Conservation (phyloP, 2,888 invertebrate species). For the Ennomos erosarius region DNA sequence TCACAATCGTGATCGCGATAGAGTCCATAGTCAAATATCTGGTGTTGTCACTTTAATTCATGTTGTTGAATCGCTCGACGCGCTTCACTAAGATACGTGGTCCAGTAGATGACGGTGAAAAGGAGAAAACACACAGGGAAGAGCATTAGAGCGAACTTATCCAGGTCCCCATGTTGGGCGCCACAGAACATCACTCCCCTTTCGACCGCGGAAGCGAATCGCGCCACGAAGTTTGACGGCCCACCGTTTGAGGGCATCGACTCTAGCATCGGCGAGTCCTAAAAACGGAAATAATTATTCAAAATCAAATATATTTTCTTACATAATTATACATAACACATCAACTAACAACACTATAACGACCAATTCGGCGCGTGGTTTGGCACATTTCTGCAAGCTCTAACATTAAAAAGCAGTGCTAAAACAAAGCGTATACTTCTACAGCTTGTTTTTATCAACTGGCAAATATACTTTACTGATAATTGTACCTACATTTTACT, state of each 20-base stretch:
- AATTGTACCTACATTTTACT: no score
- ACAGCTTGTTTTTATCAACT: no score
- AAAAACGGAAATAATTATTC: constrained; percentile 36
- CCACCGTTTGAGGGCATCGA: constrained; percentile 62
- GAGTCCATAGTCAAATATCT: constrained; percentile 30
- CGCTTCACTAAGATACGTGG: constrained; percentile 86
- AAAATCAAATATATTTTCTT: constrained; percentile 8
- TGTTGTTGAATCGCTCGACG: constrained; percentile 54
- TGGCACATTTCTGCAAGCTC: constrained; percentile 15
- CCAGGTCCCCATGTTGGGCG: constrained; percentile 85
- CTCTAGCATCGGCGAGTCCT: constrained; percentile 80
- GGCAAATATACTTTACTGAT: no score
- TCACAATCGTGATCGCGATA: constrained; percentile 32
- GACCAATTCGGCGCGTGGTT: constrained; percentile 1
- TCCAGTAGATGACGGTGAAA: constrained; percentile 86
- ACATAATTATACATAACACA: constrained; percentile 26
- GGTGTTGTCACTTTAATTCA: constrained; percentile 52
- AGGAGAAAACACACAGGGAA: constrained; percentile 86
- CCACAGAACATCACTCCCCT: constrained; percentile 86
- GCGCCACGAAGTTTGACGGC: constrained; percentile 56
- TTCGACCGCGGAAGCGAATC: constrained; percentile 75
- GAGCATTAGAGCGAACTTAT: constrained; percentile 85
- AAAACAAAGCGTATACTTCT: constrained; percentile 2
- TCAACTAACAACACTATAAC: constrained; percentile 23
- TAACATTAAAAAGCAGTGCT: constrained; percentile 24